Evolutionary conservation across 2,113 vertebrate species (phyloP).

Genomic region (Xiphophorus hellerii): DNA sequence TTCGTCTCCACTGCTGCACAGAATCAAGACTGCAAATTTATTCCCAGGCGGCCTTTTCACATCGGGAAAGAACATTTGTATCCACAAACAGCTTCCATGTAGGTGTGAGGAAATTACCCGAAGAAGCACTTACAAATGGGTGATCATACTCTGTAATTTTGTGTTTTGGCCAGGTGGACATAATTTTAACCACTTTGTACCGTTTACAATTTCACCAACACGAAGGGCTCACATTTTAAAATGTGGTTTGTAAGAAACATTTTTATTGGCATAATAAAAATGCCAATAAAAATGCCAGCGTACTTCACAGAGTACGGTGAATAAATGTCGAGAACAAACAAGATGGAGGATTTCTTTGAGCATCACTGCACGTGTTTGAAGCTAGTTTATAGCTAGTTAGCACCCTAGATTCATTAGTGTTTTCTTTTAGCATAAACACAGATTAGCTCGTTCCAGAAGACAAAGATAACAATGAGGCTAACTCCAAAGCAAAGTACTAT

Average conservation of each 20-base stretch:
- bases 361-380: background rate
- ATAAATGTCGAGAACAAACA: background rate
- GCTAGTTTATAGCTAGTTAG: background rate
- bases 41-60: slow-evolving; percentile 4
- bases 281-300: no score
- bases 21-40: background rate
- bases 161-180: background rate
- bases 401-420: background rate
- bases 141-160: slow-evolving; percentile 5
- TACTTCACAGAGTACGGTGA: background rate
- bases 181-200: slow-evolving; percentile 11
- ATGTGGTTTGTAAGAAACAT: background rate
- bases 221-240: background rate
- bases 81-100: background rate
- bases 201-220: background rate
- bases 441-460: background rate
- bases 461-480: background rate
- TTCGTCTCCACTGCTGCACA: slow-evolving; percentile 10
- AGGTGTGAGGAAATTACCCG: background rate
- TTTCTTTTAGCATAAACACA: background rate
- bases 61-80: background rate
- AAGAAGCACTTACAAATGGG: slow-evolving; percentile 4
- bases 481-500: no score
- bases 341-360: background rate
- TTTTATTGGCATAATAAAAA: no score